phyloP scores from a whole-genome alignment of 2,888 invertebrate genomes.

The Lepetodrilus schrolli region DNA sequence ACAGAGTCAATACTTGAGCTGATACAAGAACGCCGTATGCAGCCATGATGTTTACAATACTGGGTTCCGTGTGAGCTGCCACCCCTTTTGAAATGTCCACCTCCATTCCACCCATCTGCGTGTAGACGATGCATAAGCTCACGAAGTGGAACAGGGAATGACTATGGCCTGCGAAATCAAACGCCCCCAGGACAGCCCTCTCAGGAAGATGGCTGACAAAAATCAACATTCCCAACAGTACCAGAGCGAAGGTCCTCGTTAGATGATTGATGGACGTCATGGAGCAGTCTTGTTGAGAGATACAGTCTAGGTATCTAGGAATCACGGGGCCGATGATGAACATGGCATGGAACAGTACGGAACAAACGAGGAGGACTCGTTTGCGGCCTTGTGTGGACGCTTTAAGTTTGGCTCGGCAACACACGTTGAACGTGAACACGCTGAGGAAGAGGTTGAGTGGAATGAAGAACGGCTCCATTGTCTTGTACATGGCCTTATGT shows the following conservation, averaged over 20 bases:
- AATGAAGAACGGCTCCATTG: conserved; percentile 38
- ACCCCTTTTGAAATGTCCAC: conserved; percentile 32
- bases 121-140: conserved; percentile 34
- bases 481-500: conserved; percentile 37
- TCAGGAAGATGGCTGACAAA: conserved; percentile 62
- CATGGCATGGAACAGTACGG: conserved; percentile 41
- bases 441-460: conserved; percentile 48
- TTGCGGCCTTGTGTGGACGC: conserved; percentile 45
- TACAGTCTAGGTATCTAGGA: conserved; percentile 46
- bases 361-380: conserved; percentile 49
- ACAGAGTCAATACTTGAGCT: not conserved
- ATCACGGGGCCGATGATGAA: conserved; percentile 43
- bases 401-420: conserved; percentile 49
- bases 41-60: not conserved
- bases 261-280: conserved; percentile 51
- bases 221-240: conserved; percentile 39
- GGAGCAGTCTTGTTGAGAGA: conserved; percentile 33
- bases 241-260: conserved; percentile 39
- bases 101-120: conserved; percentile 38
- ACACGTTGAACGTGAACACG: conserved; percentile 48
- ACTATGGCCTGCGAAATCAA: conserved; percentile 64
- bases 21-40: conserved; percentile 14
- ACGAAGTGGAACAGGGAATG: conserved; percentile 63
- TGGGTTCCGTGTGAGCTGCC: not conserved
- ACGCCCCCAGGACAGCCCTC: conserved; percentile 53